Evolutionary conservation across 2,888 invertebrate species (phyloP).

Genomic region (Athalia cordata): DNA sequence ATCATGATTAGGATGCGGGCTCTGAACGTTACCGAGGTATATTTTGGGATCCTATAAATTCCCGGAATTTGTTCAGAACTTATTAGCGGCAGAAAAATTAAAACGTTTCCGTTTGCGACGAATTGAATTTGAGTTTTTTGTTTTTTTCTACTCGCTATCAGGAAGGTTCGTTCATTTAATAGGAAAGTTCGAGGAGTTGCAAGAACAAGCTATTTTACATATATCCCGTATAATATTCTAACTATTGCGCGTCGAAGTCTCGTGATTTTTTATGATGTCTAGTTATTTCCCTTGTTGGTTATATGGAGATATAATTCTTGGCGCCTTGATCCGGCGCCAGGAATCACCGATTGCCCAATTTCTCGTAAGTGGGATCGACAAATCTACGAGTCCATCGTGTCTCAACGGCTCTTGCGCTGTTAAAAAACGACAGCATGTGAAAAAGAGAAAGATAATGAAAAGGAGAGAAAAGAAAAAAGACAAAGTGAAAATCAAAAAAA

Average conservation of each 20-base stretch:
- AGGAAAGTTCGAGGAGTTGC: too few relatives aligned
- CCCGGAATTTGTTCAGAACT: background rate
- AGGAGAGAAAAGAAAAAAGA: background rate
- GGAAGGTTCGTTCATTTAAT: too few relatives aligned
- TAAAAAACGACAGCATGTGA: background rate
- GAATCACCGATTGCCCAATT: conserved; percentile 46
- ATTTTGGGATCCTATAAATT: conserved; percentile 13
- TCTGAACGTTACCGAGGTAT: background rate
- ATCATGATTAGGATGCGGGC: conserved; percentile 24
- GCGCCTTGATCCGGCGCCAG: conserved; percentile 32
- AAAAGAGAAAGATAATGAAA: background rate
- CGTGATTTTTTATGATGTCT: background rate
- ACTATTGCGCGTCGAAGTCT: too few relatives aligned
- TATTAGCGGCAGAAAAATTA: background rate
- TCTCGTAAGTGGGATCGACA: conserved; percentile 23
- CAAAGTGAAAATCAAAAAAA: too few relatives aligned
- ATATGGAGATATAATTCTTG: background rate
- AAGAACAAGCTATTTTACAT: too few relatives aligned
- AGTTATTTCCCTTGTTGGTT: background rate
- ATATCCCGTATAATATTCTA: too few relatives aligned
- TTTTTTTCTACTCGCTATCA: too few relatives aligned
- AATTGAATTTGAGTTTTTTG: background rate
- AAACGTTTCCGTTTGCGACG: background rate
- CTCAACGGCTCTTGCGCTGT: too few relatives aligned
- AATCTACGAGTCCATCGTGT: conserved; percentile 14